Conservation (phyloP, 2,113 vertebrate genomes). For the Anhinga anhinga region DNA sequence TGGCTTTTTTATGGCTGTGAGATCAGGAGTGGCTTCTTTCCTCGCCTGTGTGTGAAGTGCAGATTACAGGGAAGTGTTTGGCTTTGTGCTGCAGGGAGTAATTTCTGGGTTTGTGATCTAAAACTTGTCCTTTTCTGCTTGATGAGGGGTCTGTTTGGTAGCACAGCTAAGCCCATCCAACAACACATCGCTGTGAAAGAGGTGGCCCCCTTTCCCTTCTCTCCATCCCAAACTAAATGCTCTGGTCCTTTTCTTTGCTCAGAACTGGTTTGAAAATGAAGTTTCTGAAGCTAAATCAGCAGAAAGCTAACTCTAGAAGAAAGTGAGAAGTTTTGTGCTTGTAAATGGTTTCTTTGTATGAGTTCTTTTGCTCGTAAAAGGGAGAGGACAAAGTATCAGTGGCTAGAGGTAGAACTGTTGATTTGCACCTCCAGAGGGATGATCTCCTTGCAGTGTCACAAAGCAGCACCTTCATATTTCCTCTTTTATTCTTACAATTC, state of each 20-base stretch:
- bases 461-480: not conserved
- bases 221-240: not conserved
- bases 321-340: not conserved
- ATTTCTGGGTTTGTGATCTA: not conserved
- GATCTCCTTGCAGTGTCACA: not conserved
- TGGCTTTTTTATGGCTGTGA: not conserved
- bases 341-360: not conserved
- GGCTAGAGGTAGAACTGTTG: not conserved
- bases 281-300: not conserved
- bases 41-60: not conserved
- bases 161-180: not conserved
- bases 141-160: rapidly evolving
- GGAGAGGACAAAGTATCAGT: not conserved
- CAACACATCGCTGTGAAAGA: rapidly evolving
- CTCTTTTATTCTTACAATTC: not conserved
- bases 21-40: not conserved
- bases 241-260: not conserved
- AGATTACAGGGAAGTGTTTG: not conserved
- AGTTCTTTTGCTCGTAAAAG: not conserved
- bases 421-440: not conserved
- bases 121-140: not conserved
- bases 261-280: not conserved
- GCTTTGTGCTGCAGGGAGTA: not conserved
- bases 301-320: not conserved
- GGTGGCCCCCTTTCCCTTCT: not conserved